A percentile compares a stretch with the other conserved stretches of the same genome.
phyloP scores from a whole-genome alignment of 2,113 vertebrate genomes.

The Gobio gobio region DNA sequence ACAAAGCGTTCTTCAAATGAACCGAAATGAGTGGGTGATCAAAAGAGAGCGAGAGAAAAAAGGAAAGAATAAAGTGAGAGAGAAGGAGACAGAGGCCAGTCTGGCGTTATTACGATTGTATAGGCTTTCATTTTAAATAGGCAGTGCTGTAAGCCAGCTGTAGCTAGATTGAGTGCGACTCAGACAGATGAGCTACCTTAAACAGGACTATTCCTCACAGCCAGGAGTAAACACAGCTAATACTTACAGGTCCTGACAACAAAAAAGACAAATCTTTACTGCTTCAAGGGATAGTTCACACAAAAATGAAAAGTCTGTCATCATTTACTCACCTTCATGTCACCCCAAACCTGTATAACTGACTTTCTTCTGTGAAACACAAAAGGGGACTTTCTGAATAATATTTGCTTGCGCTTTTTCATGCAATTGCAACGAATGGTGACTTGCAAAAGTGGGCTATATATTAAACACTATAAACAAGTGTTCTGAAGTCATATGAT shows the following conservation, averaged over 20 bases:
- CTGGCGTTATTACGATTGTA: constrained; percentile 56
- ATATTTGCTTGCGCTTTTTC: neutral
- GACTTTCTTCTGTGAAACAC: neutral
- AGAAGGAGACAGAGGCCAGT: constrained; percentile 22
- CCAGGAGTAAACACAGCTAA: constrained; percentile 65
- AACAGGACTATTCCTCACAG: constrained; percentile 70
- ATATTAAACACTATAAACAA: neutral
- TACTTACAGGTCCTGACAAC: constrained; percentile 57
- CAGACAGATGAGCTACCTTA: constrained; percentile 70
- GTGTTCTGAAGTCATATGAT: neutral
- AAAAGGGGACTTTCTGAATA: neutral
- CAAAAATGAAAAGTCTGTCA: constrained; percentile 20
- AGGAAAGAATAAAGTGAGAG: constrained; percentile 40
- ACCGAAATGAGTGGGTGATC: neutral
- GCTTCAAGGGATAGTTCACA: constrained; percentile 20
- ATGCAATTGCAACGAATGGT: neutral
- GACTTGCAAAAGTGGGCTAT: neutral
- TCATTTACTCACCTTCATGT: neutral
- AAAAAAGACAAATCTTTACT: constrained; percentile 16
- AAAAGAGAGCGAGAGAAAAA: constrained; percentile 14
- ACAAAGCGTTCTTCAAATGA: constrained; percentile 26
- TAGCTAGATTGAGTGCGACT: constrained; percentile 66
- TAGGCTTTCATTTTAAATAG: constrained; percentile 67
- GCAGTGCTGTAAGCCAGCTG: constrained; percentile 47
- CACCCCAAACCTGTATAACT: neutral